Evolutionary conservation across 1,140 invertebrate genomes (phyloP), one percentile per base, ranked within the genome.

Genomic region (Aplysia californica): DNA sequence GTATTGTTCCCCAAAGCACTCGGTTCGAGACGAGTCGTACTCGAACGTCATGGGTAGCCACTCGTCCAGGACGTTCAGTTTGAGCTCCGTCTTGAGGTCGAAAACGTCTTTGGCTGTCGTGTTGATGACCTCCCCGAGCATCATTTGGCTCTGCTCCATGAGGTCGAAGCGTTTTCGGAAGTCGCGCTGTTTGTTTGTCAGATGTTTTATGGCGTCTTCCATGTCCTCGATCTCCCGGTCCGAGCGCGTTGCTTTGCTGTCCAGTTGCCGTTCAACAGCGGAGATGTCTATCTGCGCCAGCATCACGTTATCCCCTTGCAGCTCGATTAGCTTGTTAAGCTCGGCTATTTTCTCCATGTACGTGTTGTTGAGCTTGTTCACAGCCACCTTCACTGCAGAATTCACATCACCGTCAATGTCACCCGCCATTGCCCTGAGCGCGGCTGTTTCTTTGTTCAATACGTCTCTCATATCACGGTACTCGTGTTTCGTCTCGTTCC

Each of bases 41-140:
- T 80, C 77, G 75, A 87, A 87, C 31, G 82, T 81, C 65, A 82
- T 82, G 0, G 75, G 77, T 10, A 82, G 69, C 85, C 85, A 87
- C 20, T 80, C 61, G 61, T 82, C 77, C 10, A 77, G 69, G 31
- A 77, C 41, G 41, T 73, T 77, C 1, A 81, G 72, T 35, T 73
- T 75, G 20, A 79, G 38, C 67, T 83, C 79, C 29, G 68, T 74
- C 67, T 75, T 58, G 20, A 83, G 64, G 4, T 64, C 38, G 3
- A 35, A 31, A 36, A 83, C 23, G 36, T 65, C 31, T 31, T 56
- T 44, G 3, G 71, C 39, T 15, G 75, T 68, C 6, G 55, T 23
- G 58, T 69, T 78, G 26, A 76, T 21, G n/a, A 39, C 20, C 1
- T 39, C 23, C 18, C 61, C 20, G 26, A 82, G 61, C 2, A 38